These are phyloP conservation scores for Scaptomyza flava DNA, from an alignment of 2,888 invertebrate species.

Conservation along the genomic window DNA sequence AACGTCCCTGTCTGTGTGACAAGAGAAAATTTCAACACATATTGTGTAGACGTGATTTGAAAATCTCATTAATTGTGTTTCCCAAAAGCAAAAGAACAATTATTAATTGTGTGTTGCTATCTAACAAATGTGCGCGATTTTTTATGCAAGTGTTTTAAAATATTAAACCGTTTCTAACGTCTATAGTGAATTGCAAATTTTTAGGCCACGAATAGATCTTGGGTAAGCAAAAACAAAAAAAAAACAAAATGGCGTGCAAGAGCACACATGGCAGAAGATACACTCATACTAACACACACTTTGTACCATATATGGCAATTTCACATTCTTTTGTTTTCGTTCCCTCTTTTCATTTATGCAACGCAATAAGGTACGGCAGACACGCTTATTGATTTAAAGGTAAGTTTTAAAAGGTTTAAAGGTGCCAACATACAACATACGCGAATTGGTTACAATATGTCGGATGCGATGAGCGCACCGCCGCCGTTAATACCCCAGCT, in stretches of 20 bases:
- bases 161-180: slow-evolving; percentile 3
- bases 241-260: slow-evolving; percentile 50
- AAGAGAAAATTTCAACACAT: slow-evolving; percentile 29
- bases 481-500: slow-evolving; percentile 80
- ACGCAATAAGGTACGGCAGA: slow-evolving; percentile 16
- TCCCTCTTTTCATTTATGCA: slow-evolving; percentile 11
- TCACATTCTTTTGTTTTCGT: slow-evolving; percentile 12
- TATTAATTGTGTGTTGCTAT: slow-evolving; percentile 25
- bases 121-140: slow-evolving; percentile 22
- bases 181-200: slow-evolving; percentile 14
- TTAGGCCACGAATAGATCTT: slow-evolving; percentile 43
- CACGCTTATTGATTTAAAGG: slow-evolving; percentile 35
- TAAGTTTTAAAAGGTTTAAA: slow-evolving; percentile 55
- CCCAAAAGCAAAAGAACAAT: slow-evolving; percentile 7
- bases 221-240: slow-evolving; percentile 46
- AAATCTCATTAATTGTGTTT: slow-evolving; percentile 21
- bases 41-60: slow-evolving; percentile 40
- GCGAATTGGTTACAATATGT: slow-evolving; percentile 58
- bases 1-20: slow-evolving; percentile 19
- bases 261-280: slow-evolving; percentile 9
- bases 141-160: slow-evolving; percentile 19
- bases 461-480: slow-evolving; percentile 79
- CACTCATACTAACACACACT: not conserved
- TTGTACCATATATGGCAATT: slow-evolving; percentile 26
- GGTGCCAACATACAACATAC: slow-evolving; percentile 35